Percentiles rank a stretch among this genome's conserved stretches.
Evolutionary conservation across 2,797 vertebrate genomes (phyloP).

Genomic region (Rhynchonycteris naso): DNA sequence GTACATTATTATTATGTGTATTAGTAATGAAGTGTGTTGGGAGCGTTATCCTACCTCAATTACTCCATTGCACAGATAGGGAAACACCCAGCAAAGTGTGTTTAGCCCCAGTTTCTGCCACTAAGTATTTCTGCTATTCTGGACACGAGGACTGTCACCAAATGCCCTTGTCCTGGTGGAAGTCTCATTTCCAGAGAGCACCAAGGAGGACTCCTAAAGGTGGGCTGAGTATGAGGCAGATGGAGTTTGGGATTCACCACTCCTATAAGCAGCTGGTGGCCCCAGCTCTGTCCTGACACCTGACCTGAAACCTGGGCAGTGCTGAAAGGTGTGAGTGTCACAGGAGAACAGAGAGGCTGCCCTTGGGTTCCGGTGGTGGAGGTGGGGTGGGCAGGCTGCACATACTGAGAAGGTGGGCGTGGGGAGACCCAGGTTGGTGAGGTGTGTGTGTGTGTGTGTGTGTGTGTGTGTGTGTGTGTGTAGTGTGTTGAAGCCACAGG

Average conservation of each 20-base stretch:
- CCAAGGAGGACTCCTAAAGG: neutral
- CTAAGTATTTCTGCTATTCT: neutral
- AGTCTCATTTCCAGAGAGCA: neutral
- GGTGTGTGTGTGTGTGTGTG: neutral
- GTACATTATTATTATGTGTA: neutral
- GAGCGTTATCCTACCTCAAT: neutral
- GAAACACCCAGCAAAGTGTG: neutral
- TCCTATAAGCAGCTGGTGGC: neutral
- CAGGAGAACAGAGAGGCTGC: conserved; percentile 46
- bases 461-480: too few species aligned
- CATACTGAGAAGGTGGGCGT: conserved; percentile 57
- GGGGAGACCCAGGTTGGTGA: neutral
- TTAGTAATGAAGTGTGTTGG: conserved; percentile 21
- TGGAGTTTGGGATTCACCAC: too few species aligned
- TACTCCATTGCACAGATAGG: neutral
- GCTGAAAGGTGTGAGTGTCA: neutral
- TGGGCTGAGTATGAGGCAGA: neutral
- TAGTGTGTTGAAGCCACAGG: conserved; percentile 57
- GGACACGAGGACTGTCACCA: neutral
- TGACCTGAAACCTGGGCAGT: too few species aligned
- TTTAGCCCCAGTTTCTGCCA: neutral
- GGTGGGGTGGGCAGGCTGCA: conserved; percentile 57
- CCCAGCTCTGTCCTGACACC: conserved; percentile 46
- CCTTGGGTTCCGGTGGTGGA: conserved; percentile 57
- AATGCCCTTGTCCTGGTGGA: neutral